A percentile compares a stretch with the other conserved stretches of the same genome.
phyloP scores from a whole-genome alignment of 2,888 invertebrate species.

The Zygaena filipendulae region DNA sequence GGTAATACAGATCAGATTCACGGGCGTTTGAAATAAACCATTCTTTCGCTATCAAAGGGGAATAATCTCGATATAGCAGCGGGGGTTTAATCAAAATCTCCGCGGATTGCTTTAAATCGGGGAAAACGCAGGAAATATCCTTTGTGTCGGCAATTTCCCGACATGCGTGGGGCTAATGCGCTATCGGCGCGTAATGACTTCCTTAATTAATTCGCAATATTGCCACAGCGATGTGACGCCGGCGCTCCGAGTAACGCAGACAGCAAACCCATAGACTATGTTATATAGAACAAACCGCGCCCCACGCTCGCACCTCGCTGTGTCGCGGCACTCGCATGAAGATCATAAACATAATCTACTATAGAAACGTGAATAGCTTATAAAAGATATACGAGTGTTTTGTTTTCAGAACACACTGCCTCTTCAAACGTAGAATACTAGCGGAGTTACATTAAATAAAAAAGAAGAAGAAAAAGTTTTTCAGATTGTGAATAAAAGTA shows the following conservation, averaged over 20 bases:
- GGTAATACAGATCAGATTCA: constrained; percentile 66
- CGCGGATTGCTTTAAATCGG: constrained; percentile 68
- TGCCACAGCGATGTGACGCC: constrained; percentile 23
- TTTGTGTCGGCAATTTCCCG: constrained; percentile 64
- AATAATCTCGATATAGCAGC: constrained; percentile 63
- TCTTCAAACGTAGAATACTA: too few species aligned
- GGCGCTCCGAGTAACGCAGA: constrained; percentile 16
- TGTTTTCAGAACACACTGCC: too few species aligned
- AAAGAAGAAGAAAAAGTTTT: too few species aligned
- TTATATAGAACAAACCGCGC: too few species aligned
- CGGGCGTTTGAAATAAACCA: constrained; percentile 66
- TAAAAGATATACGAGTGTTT: too few species aligned
- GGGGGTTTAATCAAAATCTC: constrained; percentile 67
- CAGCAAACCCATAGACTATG: not conserved
- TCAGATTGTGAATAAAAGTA: too few species aligned
- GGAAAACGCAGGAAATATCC: constrained; percentile 68
- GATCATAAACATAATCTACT: too few species aligned
- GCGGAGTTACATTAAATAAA: too few species aligned
- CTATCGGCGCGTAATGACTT: constrained; percentile 66
- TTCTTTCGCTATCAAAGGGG: constrained; percentile 66
- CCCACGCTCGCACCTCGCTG: too few species aligned
- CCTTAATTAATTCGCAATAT: constrained; percentile 66
- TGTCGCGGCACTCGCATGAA: too few species aligned
- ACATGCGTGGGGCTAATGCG: constrained; percentile 61
- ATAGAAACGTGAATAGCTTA: too few species aligned